Conservation (phyloP, 2,888 invertebrate genomes). For the Schizotus pectinicornis region DNA sequence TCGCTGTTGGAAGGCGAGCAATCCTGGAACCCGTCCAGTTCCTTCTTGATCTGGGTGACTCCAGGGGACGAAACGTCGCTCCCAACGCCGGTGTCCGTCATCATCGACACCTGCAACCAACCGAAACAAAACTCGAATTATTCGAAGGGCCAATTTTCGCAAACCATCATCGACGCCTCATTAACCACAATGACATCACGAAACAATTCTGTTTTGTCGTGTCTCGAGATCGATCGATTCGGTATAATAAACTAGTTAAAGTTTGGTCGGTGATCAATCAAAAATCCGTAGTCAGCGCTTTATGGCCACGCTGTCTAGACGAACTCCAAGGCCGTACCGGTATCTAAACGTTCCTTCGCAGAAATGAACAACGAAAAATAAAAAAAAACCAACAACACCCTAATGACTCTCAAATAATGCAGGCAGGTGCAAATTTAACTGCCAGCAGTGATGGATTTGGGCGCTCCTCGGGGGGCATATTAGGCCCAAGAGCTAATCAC, state of each 20-base stretch:
- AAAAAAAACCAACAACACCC: slow-evolving; percentile 18
- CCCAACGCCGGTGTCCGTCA: slow-evolving; percentile 63
- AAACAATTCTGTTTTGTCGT: too few relatives aligned
- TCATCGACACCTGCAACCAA: slow-evolving; percentile 71
- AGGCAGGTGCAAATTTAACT: too few relatives aligned
- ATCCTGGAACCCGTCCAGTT: slow-evolving; percentile 62
- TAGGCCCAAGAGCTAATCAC: too few relatives aligned
- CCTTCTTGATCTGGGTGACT: slow-evolving; percentile 62
- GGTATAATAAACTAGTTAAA: neutral
- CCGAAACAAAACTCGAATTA: slow-evolving; percentile 8
- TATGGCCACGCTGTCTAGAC: slow-evolving; percentile 44
- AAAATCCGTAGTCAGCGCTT: slow-evolving; percentile 35
- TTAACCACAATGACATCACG: neutral
- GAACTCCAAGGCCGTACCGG: slow-evolving; percentile 35
- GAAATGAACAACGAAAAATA: slow-evolving; percentile 5
- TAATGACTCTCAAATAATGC: neutral
- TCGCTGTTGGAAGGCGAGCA: slow-evolving; percentile 63
- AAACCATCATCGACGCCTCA: neutral
- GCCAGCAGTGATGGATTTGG: neutral
- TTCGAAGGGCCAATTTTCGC: neutral
- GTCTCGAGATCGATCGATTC: neutral
- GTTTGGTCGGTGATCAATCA: slow-evolving; percentile 36
- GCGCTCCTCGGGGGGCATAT: neutral
- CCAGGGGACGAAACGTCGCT: slow-evolving; percentile 43
- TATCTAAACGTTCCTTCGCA: slow-evolving; percentile 4